Conservation (phyloP, 2,888 invertebrate genomes). For the Copidosoma aretas region DNA sequence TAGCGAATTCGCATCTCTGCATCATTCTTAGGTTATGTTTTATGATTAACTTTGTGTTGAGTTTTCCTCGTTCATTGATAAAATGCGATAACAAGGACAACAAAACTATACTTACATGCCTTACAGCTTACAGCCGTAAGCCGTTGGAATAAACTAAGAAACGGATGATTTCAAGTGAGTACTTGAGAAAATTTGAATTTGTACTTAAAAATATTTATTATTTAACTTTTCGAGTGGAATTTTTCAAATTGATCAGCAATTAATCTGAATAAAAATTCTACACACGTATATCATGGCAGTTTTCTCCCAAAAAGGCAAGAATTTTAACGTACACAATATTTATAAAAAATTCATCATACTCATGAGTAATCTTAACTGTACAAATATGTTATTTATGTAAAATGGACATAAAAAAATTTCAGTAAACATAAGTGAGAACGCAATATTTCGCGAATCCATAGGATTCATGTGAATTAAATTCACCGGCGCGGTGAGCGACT, state of each 20-base stretch:
- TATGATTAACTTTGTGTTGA: neutral
- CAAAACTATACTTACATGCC: too few relatives aligned
- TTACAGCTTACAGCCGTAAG: too few relatives aligned
- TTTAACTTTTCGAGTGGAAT: too few relatives aligned
- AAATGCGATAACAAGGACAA: constrained; percentile 34
- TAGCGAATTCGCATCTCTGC: constrained; percentile 42
- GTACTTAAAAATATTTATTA: too few relatives aligned
- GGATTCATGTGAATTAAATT: constrained; percentile 25
- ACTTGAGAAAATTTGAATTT: too few relatives aligned
- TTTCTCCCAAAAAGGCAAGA: too few relatives aligned
- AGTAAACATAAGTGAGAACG: constrained; percentile 29
- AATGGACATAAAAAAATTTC: constrained; percentile 21
- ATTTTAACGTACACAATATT: too few relatives aligned
- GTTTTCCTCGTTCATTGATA: constrained; percentile 14
- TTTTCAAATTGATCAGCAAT: too few relatives aligned
- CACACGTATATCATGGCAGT: too few relatives aligned
- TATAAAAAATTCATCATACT: neutral
- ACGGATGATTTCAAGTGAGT: too few relatives aligned
- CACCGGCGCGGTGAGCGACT: constrained; percentile 28
- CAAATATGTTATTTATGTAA: constrained; percentile 13
- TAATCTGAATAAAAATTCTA: too few relatives aligned
- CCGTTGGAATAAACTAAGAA: too few relatives aligned
- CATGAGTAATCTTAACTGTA: constrained; percentile 25
- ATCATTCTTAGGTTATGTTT: constrained; percentile 51
- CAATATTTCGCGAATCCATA: constrained; percentile 41